Base-by-base conservation (phyloP, 2,113 vertebrate genomes). In the Podarcis muralis region DNA sequence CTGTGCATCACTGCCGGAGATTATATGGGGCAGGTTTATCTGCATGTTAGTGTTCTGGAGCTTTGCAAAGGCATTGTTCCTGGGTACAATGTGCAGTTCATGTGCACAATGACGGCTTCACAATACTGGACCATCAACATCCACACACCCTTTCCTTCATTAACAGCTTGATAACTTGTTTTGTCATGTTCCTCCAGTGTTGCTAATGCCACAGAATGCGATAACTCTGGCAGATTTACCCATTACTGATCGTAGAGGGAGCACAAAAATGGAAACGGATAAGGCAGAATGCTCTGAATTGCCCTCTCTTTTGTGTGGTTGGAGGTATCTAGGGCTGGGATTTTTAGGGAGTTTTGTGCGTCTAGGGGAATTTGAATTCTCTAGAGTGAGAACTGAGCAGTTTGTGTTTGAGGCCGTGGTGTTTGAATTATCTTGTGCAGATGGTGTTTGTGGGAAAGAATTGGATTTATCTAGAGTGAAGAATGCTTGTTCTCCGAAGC, bases 371-470 rank as follows among this genome's bases (percentile, higher is more conserved):
- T 66, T n/a, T 75, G 69, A 65, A 30, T 88, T 76, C 59, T 88
- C 87, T 83, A 40, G 72, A 48, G 80, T 66, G 53, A 82, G 35
- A 65, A 2, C 7, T 83, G 80, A 48, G 27, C 37, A n/a, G 80
- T 83, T 88, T 5, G 71, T 76, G 59, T 83, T 75, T 59, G 78
- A 69, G 48, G 53, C 81, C 35, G 59, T 27, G 7, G 69, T 43
- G 20, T 88, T 88, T 88, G 80, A 82, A 88, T 88, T 88, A 83
- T 83, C 87, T 83, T 68, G 69, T 32, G 79, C 57, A 88, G 57
- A 83, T 83, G 80, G 59, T 88, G 79, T 88, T 88, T 76, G 87
- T 88, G 72, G 37, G 87, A 35, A 83, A 40, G 80, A 76, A 76
- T 40, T 75, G 32, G 84, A 76, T 76, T 85, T 85, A 77, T 65